These are phyloP conservation scores for Jacana jacana DNA, from an alignment of 2,113 vertebrate genomes.

Conservation along the genomic window DNA sequence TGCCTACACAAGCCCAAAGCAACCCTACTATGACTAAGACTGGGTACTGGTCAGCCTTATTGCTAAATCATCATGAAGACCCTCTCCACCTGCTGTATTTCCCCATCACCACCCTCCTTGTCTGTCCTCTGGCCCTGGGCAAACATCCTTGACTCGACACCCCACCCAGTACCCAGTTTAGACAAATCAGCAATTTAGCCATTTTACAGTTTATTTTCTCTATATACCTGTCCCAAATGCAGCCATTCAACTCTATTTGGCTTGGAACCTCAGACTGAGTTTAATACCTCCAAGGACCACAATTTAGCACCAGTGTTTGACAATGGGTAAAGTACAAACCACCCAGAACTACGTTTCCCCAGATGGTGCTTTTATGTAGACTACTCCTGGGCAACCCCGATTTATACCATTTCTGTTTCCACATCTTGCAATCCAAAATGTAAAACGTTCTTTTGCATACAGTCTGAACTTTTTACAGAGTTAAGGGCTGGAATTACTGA, in stretches of 20 bases:
- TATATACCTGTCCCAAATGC: background rate
- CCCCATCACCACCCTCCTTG: background rate
- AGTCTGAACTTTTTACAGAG: background rate
- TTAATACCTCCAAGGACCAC: background rate
- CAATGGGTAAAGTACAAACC: background rate
- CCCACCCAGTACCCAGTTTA: background rate
- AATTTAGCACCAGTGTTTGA: background rate
- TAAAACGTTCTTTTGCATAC: background rate
- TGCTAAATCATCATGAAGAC: background rate
- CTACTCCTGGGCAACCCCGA: background rate
- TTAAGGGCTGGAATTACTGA: background rate
- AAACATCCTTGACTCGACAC: background rate
- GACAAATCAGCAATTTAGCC: background rate
- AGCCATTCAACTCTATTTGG: background rate
- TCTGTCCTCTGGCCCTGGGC: background rate
- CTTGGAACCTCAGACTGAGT: background rate
- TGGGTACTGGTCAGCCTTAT: background rate
- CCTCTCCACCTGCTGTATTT: background rate
- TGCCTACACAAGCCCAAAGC: background rate
- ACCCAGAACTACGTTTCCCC: background rate
- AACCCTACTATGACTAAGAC: background rate
- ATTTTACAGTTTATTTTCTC: background rate
- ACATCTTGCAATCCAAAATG: background rate
- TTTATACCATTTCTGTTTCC: background rate
- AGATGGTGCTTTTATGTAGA: background rate